Percentiles rank a stretch among this genome's conserved stretches.
Evolutionary conservation across 2,888 invertebrate species (phyloP).

Genomic region (Xylota segnis): DNA sequence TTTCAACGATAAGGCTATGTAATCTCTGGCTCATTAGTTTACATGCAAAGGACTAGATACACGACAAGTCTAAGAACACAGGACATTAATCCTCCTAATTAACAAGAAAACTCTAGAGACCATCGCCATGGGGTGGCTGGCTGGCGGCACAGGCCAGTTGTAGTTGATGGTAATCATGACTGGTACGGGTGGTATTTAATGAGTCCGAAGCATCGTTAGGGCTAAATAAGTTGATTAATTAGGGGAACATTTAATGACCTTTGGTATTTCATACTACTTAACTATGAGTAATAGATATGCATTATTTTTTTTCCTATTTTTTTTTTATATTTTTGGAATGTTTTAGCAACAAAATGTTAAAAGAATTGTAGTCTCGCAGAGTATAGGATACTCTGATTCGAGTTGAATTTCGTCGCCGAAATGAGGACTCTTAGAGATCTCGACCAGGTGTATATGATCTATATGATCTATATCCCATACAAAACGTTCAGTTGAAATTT

Average conservation of each 20-base stretch:
- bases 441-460: too few species aligned
- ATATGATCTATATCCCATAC: too few species aligned
- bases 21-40: constrained; percentile 69
- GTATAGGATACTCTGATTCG: background rate
- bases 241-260: constrained; percentile 58
- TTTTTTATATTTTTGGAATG: background rate
- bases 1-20: constrained; percentile 63
- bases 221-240: constrained; percentile 71
- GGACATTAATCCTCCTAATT: constrained; percentile 66
- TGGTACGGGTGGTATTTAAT: constrained; percentile 41
- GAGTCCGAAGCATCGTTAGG: constrained; percentile 62
- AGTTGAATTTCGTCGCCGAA: background rate
- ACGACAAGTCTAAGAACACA: constrained; percentile 61
- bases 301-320: background rate
- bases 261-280: constrained; percentile 45
- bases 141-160: constrained; percentile 3
- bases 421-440: too few species aligned
- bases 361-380: background rate
- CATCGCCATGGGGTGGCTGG: constrained; percentile 5
- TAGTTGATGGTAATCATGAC: constrained; percentile 25
- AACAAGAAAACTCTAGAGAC: constrained; percentile 57
- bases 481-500: too few species aligned
- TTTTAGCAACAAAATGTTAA: background rate
- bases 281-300: constrained; percentile 26
- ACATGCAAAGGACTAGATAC: constrained; percentile 16